phyloP scores from a whole-genome alignment of 2,797 vertebrate species.

The Lophura swinhoii region DNA sequence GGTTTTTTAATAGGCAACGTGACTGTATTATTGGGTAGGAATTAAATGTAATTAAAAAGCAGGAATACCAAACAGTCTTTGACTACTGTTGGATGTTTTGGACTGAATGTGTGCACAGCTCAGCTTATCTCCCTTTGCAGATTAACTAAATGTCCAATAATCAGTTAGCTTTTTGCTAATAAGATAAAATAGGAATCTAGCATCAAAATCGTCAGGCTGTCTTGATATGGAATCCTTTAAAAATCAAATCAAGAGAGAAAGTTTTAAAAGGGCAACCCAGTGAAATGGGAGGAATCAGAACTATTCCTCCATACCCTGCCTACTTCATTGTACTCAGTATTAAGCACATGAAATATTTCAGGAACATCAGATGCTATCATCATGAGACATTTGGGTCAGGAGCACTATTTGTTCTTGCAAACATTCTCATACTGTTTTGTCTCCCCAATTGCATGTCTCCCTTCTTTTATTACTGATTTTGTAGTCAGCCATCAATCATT shows the following conservation, averaged over 20 bases:
- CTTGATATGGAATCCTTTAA: background rate
- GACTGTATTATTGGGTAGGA: background rate
- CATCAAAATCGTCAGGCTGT: background rate
- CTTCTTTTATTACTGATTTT: background rate
- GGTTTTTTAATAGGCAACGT: background rate
- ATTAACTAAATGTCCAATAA: background rate
- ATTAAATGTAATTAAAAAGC: background rate
- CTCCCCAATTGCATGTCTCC: background rate
- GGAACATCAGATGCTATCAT: background rate
- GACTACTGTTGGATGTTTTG: background rate
- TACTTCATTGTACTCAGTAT: background rate
- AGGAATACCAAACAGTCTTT: background rate
- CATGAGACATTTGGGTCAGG: background rate
- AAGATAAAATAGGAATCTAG: background rate
- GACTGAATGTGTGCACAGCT: background rate
- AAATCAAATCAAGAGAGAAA: background rate
- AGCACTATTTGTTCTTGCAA: background rate
- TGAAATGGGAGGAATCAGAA: background rate
- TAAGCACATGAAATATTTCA: accelerated
- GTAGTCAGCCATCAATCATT: background rate
- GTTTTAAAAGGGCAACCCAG: background rate
- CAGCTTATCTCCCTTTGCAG: background rate
- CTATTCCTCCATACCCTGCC: background rate
- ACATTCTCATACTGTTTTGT: background rate
- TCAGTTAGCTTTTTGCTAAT: background rate